Base-by-base conservation (phyloP, 92 coral and sea anemone species). In the Virgularia gustaviana region DNA sequence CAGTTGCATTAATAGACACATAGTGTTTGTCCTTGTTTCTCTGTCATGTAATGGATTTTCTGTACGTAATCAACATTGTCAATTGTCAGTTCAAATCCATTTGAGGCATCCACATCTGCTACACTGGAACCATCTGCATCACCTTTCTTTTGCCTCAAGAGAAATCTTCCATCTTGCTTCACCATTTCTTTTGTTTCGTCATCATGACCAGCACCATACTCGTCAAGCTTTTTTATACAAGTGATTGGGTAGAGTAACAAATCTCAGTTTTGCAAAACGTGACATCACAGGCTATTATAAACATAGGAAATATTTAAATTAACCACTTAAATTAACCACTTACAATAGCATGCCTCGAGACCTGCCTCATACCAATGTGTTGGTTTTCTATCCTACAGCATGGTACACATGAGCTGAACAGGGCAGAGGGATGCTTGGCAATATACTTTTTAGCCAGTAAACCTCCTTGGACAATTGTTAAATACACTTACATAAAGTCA, bases 171-270 rank as follows among this genome's bases (percentile, higher is more conserved):
- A 62, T 37, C 91, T 63, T 64, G 51, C 13, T 49, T 38, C 52
- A 83, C 86, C 58, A 85, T 81, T 58, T 87, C 88, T 29, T 68
- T 58, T 16, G 83, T 72, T 0, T 68, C 64, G 23, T 64, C 57
- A 25, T 73, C 73, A 57, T 76, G 83, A 36, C 78, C 82, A 62
- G 78, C 81, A 11, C 87, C 94, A 84, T 60, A 87, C 54, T 87
- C 89, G 33, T 87, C 89, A 19, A 87, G 80, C 27, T 87, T 84
- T n/a, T 56, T 84, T 87, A 75, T 87, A 84, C 10, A 84, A 82
- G 32, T 64, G 78, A 13, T 80, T 78, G 39, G 85, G 94, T 38
- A 79, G 76, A 35, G 88, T 80, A n/a, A 82, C 83, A 28, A 87
- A 65, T 53, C 88, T 60, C 49, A 87, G 75, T 34, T 85, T 19